Conservation (phyloP, 2,888 invertebrate genomes). For the Drosophila pegasa region DNA sequence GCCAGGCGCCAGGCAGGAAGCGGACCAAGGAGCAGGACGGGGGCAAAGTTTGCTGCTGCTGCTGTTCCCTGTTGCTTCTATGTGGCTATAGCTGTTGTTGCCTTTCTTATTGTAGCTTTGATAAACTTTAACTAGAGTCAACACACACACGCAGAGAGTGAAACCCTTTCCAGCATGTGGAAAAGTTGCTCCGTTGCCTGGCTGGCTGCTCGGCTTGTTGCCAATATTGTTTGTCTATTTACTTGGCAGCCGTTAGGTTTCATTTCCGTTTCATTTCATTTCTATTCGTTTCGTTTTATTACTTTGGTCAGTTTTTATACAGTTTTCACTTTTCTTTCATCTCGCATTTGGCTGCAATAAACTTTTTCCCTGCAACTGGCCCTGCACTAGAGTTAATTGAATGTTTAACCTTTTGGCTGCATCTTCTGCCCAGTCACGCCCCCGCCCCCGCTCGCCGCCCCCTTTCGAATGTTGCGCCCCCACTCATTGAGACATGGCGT, state of each 20-base stretch:
- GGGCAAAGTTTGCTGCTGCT: constrained; percentile 60
- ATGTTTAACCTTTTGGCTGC: constrained; percentile 65
- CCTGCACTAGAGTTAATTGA: constrained; percentile 63
- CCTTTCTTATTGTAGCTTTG: constrained; percentile 58
- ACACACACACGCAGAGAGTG: constrained; percentile 37
- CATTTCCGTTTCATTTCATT: constrained; percentile 81
- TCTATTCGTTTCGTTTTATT: constrained; percentile 72
- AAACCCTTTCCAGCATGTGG: constrained; percentile 53
- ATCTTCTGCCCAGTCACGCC: constrained; percentile 17
- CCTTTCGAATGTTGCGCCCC: constrained; percentile 6
- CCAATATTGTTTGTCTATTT: constrained; percentile 75
- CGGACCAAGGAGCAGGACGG: constrained; percentile 19
- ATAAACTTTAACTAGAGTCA: constrained; percentile 77
- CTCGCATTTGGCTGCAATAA: constrained; percentile 9
- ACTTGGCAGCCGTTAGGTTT: constrained; percentile 78
- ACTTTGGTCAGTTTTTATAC: constrained; percentile 75
- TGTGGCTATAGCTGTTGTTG: constrained; percentile 26
- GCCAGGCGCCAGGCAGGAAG: not conserved
- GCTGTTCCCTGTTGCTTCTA: constrained; percentile 48
- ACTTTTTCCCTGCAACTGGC: constrained; percentile 3
- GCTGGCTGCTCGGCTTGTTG: constrained; percentile 54
- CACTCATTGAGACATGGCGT: constrained; percentile 51
- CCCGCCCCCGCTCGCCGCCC: not conserved
- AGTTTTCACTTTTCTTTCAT: constrained; percentile 51
- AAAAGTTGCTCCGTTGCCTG: constrained; percentile 55